phyloP scores from a whole-genome alignment of 2,113 vertebrate species.

The Myotis brandtii region DNA sequence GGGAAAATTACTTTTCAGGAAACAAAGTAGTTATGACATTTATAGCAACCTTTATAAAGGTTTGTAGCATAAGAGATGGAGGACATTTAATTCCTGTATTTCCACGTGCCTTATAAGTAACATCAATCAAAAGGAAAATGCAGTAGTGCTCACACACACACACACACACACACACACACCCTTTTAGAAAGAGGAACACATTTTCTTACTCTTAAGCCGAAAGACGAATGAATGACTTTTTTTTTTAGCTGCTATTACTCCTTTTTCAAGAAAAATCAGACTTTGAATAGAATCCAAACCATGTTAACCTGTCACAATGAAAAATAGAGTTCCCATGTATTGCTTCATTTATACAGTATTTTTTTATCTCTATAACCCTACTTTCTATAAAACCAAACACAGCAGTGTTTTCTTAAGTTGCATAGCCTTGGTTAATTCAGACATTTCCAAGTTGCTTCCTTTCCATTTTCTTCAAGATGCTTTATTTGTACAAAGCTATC shows the following conservation, averaged over 20 bases:
- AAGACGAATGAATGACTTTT: neutral
- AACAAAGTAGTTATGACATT: conserved; percentile 74
- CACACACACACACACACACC: accelerated
- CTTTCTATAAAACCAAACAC: neutral
- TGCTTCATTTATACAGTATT: accelerated
- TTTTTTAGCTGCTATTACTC: neutral
- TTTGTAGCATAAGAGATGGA: conserved; percentile 48
- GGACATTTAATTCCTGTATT: conserved; percentile 65
- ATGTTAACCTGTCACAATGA: neutral
- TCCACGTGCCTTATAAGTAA: conserved; percentile 23
- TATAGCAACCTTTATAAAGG: conserved; percentile 72
- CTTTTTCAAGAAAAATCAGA: conserved; percentile 44
- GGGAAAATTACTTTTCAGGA: conserved; percentile 76
- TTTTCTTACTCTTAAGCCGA: conserved; percentile 33
- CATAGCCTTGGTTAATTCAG: neutral
- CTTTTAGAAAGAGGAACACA: neutral
- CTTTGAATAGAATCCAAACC: conserved; percentile 39
- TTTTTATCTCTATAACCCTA: neutral
- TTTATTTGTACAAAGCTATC: neutral
- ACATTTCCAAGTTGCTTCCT: neutral
- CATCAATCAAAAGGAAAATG: neutral
- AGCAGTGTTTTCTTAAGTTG: neutral
- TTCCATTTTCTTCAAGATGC: neutral
- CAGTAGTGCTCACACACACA: accelerated
- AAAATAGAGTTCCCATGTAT: neutral